Base-by-base conservation (phyloP, 1,140 invertebrate genomes). In the Trichomalopsis sarcophagae region DNA sequence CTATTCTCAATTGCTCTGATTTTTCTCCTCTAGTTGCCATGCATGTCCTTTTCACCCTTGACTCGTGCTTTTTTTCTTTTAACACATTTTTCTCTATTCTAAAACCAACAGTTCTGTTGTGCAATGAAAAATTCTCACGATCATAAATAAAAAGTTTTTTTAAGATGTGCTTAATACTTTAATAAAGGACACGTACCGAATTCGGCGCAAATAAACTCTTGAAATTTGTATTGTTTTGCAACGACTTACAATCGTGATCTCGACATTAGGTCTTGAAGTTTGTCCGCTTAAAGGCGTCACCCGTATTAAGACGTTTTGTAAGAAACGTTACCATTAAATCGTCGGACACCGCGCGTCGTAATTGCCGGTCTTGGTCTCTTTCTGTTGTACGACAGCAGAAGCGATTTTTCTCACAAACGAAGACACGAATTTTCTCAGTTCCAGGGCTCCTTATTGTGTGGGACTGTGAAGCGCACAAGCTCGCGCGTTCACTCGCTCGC, bases 251-350 rank as follows among this genome's bases (percentile, higher is more conserved):
- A 81, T 81, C 23, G 36, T 27, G 78, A 81, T 81, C 78, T 81
- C 47, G 27, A 44, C 4, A 40, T 69, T 71, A 44, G 33, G 11
- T 81, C 55, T 62, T n/a, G 7, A 13, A 50, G 36, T 5, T 6
- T 47, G 33, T 27, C 10, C 5, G 55, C 55, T 62, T 6, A 2
- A 7, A 81, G 6, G 23, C 40, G 17, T 50, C 55, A 17, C 36
- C n/a, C 14, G 66, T 44, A 81, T 80, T 69, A 50, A 71, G 79
- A 44, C 68, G 23, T 71, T 81, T 71, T 71, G 40, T 71, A 36
- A 80, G 77, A 14, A 79, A 68, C 14, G 77, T 80, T 81, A 71
- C 7, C 68, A 50, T 71, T 47, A 47, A 47, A 50, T 71, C 36
- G 30, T 66, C 7, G 55, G 50, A 50, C 44, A 4, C 2, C 55